phyloP scores from a whole-genome alignment of 2,888 invertebrate genomes.

The Linnaemya tessellans region DNA sequence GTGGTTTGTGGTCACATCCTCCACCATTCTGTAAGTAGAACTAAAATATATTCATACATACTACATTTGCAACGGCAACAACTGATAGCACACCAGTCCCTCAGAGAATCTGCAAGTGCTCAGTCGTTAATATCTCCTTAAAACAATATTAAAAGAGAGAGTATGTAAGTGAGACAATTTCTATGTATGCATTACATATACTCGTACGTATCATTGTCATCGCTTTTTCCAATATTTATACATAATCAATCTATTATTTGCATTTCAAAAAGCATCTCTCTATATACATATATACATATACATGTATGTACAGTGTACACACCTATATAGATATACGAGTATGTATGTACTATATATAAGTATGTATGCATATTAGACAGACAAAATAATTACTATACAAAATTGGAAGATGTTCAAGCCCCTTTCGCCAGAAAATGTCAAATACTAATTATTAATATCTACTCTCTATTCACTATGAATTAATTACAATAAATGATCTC shows the following conservation, averaged over 20 bases:
- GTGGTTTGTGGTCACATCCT: conserved; percentile 94
- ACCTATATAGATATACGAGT: neutral
- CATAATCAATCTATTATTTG: neutral
- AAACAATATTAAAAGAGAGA: conserved; percentile 20
- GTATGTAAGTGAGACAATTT: conserved; percentile 51
- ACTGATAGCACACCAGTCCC: conserved; percentile 60
- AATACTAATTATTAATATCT: too few relatives aligned
- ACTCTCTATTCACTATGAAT: too few relatives aligned
- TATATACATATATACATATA: neutral
- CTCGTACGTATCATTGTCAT: conserved; percentile 52
- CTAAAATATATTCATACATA: conserved; percentile 61
- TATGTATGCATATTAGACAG: neutral
- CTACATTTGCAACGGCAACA: conserved; percentile 53
- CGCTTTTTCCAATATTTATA: conserved; percentile 24
- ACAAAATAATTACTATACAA: too few relatives aligned
- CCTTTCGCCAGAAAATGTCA: too few relatives aligned
- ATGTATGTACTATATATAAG: neutral
- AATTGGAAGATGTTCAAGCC: too few relatives aligned
- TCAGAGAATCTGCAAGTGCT: conserved; percentile 54
- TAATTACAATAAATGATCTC: too few relatives aligned
- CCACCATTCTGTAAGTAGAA: conserved; percentile 89
- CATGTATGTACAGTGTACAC: neutral
- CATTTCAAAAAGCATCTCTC: conserved; percentile 16
- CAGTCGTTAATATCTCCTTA: conserved; percentile 39
- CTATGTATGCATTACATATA: conserved; percentile 32